phyloP scores from a whole-genome alignment of 1,140 invertebrate species.

The Alviniconcha marisindica region DNA sequence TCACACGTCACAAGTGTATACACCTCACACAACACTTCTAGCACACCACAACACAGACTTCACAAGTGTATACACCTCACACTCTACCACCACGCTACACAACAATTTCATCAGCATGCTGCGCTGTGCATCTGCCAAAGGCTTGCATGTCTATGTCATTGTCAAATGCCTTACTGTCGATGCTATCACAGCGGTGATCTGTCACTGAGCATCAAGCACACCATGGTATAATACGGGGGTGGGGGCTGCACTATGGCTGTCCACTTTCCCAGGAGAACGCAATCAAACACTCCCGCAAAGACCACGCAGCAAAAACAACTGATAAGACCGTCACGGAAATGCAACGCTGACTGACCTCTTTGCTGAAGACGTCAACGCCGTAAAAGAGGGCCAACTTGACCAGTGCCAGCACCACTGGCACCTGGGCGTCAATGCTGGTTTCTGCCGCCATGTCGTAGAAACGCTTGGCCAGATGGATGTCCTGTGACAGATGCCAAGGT shows the following conservation, averaged over 20 bases:
- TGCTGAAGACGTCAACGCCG: conserved; percentile 74
- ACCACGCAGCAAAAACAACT: neutral
- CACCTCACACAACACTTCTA: too few species aligned
- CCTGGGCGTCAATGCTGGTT: conserved; percentile 93
- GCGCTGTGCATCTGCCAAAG: too few species aligned
- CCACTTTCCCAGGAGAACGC: neutral
- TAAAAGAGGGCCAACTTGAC: conserved; percentile 91
- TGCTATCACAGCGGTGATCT: too few species aligned
- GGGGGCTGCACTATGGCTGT: neutral
- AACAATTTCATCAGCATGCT: too few species aligned
- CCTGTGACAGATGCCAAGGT: conserved; percentile 75
- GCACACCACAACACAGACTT: too few species aligned
- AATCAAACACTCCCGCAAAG: neutral
- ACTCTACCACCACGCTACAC: too few species aligned
- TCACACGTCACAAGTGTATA: too few species aligned
- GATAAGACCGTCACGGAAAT: neutral
- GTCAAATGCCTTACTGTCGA: too few species aligned
- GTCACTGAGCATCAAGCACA: too few species aligned
- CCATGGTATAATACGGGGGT: too few species aligned
- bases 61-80: too few species aligned
- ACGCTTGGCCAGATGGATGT: conserved; percentile 86
- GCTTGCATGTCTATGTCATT: too few species aligned
- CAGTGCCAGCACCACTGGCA: conserved; percentile 95
- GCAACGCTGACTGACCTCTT: conserved; percentile 66
- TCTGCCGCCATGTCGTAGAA: conserved; percentile 99